Base-by-base conservation (phyloP, 2,797 vertebrate genomes). In the Hydrocynus forskahlii region DNA sequence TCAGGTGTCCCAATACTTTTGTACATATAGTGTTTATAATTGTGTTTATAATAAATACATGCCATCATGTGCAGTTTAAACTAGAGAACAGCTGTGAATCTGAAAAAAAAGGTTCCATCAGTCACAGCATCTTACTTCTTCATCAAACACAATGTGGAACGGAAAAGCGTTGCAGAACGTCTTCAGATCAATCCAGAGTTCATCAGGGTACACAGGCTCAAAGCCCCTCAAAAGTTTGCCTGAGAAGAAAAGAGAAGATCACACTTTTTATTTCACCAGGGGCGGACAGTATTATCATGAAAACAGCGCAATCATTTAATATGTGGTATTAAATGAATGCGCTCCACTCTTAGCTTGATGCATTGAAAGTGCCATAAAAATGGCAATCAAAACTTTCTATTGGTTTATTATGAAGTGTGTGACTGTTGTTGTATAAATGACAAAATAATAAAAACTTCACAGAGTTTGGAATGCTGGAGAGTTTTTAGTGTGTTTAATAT, bases 131-230 rank as follows among this genome's bases (percentile, higher is more conserved):
- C 59, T 84, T 92, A 95, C 95, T 91, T 95, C 92, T 89, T 95
- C 92, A 80, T 95, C 92, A 84, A 96, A 96, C 80, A 96, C 93
- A 85, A 96, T 88, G 72, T 96, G 95, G 75, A 95, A 96, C 81
- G 95, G 95, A 80, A 96, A 95, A 50, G 91, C 92, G 63, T 92
- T 92, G 88, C 95, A 95, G 88, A 96, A 95, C 0, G 95, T 94
- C 90, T 93, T 94, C 55, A 92, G 85, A 72, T 95, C 91, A 63
- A 93, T 88, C 87, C 92, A 94, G 38, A 95, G 92, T 19, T 68
- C 90, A 66, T 91, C 90, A 54, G 93, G 94, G 87, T 93, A 95
- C 66, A 93, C 90, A 25, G 93, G 92, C 86, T 91, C 84, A 90
- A 94, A 95, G 60, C 88, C 92, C 78, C 88, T 90, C 84, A 94